Base-by-base conservation (phyloP, 2,113 vertebrate genomes). In the Chionodraco myersi region DNA sequence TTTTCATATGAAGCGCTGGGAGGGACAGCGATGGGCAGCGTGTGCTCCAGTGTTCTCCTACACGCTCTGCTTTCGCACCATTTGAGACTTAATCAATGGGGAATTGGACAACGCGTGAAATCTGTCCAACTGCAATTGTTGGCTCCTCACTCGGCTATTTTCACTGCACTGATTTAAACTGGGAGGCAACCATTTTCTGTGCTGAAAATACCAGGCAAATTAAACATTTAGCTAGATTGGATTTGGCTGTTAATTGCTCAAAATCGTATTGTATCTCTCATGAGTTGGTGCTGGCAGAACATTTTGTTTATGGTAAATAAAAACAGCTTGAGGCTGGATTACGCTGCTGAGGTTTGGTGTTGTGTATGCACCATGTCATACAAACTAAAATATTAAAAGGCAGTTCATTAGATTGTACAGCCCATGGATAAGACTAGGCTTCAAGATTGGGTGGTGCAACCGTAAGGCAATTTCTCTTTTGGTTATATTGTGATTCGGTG, bases 51-150 rank as follows among this genome's bases (percentile, higher is more conserved):
- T 59, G 58, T 86, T 72, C 73, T 57, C 48, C 60, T 64, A 45
- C 68, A 51, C 64, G 49, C 63, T 51, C 53, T 72, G 65, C 64
- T 71, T 84, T 86, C 67, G 13, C 77, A 72, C 81, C 71, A 83
- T 89, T 75, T 78, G 76, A 85, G 87, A 86, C 36, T 74, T 82
- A 86, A 88, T 91, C 89, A 78, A 44, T 84, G 85, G 44, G 65
- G 73, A 91, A 79, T 53, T 71, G 82, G 34, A 69, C 54, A 34
- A 84, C 3, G 21, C 52, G 11, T 65, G 77, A 89, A 79, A 80
- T 36, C 21, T 21, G 7, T 80, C 84, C 79, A 82, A 79, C 75
- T 79, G 84, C 79, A 57, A 73, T 82, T 78, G 77, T 89, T 89
- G 87, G 90, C 89, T 80, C 71, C 41, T 59, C 81, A 16, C 74